phyloP scores from a whole-genome alignment of 2,113 vertebrate genomes.

The Gallinago media region DNA sequence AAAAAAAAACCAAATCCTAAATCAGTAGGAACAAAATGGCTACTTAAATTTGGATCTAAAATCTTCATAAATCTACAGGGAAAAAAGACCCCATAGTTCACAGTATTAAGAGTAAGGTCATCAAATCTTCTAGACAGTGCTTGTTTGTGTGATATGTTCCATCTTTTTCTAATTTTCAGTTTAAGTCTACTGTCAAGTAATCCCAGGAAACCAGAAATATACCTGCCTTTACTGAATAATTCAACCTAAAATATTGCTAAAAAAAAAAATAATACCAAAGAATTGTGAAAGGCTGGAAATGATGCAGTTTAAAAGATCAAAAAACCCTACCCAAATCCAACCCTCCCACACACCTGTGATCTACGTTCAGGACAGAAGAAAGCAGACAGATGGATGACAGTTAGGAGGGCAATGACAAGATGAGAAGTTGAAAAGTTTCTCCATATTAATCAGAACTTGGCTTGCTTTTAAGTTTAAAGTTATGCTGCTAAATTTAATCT shows the following conservation, averaged over 20 bases:
- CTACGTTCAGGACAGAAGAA: background rate
- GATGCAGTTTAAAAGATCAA: background rate
- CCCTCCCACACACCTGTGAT: background rate
- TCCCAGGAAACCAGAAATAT: background rate
- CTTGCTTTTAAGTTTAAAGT: background rate
- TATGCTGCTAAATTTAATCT: slow-evolving; percentile 1
- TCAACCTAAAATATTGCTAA: background rate
- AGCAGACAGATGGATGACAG: background rate
- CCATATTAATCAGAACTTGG: background rate
- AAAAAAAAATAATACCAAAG: background rate
- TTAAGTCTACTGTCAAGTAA: background rate
- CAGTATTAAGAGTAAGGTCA: too few species aligned
- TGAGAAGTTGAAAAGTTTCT: background rate
- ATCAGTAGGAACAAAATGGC: background rate
- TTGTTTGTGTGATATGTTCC: too few species aligned
- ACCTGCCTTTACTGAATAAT: background rate
- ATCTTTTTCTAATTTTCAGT: too few species aligned
- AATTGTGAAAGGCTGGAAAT: background rate
- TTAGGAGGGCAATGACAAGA: background rate
- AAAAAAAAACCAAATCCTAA: background rate
- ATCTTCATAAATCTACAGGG: too few species aligned
- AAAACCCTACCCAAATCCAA: background rate
- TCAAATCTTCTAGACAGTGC: too few species aligned
- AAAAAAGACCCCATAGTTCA: too few species aligned
- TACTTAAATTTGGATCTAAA: background rate